These are phyloP conservation scores for Ophonus ardosiacus DNA, from an alignment of 2,888 invertebrate genomes.

Conservation along the genomic window DNA sequence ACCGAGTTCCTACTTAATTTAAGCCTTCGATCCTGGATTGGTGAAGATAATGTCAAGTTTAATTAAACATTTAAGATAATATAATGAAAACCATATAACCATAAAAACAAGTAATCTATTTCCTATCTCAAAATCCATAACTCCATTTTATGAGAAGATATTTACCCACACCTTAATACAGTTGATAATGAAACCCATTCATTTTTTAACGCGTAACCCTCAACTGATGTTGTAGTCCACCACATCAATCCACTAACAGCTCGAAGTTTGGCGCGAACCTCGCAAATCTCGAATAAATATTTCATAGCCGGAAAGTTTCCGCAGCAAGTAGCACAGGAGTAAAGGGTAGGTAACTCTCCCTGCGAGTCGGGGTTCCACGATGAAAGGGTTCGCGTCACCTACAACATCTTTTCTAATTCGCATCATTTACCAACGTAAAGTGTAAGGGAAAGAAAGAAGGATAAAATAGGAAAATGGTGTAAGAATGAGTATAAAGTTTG, in stretches of 20 bases:
- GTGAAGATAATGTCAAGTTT: too few relatives aligned
- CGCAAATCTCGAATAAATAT: conserved; percentile 46
- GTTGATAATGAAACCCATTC: neutral
- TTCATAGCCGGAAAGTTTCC: conserved; percentile 39
- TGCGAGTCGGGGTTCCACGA: neutral
- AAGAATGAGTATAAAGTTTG: neutral
- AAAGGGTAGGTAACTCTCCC: neutral
- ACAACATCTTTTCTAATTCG: neutral
- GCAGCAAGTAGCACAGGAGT: neutral
- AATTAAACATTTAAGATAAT: too few relatives aligned
- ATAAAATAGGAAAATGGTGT: neutral
- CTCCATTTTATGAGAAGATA: neutral
- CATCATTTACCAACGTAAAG: neutral
- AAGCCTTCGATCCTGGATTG: too few relatives aligned
- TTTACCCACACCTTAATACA: neutral
- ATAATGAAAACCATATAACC: too few relatives aligned
- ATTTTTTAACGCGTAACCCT: neutral
- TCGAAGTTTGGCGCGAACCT: neutral
- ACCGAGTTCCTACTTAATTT: too few relatives aligned
- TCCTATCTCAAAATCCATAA: neutral
- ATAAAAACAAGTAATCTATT: too few relatives aligned
- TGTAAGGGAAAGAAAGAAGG: neutral
- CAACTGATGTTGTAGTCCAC: neutral
- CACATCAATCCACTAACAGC: neutral
- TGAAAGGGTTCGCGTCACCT: neutral